Conservation (phyloP, 2,888 invertebrate genomes). For the Epicampocera succincta region DNA sequence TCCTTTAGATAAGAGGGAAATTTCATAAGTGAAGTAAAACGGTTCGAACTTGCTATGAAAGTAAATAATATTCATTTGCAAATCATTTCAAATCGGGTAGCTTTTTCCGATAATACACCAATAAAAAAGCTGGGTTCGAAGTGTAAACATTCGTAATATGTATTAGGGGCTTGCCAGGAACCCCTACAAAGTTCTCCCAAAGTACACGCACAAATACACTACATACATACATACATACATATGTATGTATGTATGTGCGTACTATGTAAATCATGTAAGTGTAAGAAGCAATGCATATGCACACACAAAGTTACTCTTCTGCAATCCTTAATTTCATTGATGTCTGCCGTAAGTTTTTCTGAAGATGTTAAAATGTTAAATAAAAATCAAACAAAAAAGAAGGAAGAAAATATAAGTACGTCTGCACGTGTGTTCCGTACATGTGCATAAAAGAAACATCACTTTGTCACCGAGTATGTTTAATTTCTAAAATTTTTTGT, state of each 20-base stretch:
- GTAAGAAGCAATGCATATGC: not conserved
- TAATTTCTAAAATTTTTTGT: not conserved
- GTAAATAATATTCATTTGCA: too few relatives aligned
- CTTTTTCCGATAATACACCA: too few relatives aligned
- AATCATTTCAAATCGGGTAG: too few relatives aligned
- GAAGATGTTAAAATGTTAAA: constrained; percentile 49
- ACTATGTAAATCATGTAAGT: not conserved
- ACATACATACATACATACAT: not conserved
- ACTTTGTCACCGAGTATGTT: not conserved
- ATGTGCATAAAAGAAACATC: not conserved
- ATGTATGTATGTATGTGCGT: not conserved
- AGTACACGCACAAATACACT: too few relatives aligned
- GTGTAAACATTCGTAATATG: too few relatives aligned
- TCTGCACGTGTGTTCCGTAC: constrained; percentile 4
- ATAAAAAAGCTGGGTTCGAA: too few relatives aligned
- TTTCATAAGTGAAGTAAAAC: too few relatives aligned
- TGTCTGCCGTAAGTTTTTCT: constrained; percentile 18
- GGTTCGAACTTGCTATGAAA: too few relatives aligned
- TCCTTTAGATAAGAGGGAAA: too few relatives aligned
- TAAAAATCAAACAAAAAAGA: constrained; percentile 28
- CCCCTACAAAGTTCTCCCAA: too few relatives aligned
- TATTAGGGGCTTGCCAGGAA: too few relatives aligned
- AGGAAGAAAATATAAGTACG: constrained; percentile 3
- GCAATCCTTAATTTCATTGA: not conserved
- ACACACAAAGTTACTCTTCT: not conserved